Evolutionary conservation across 2,888 invertebrate genomes (phyloP), one percentile per base, ranked within the genome.

Genomic region (Lasioglossum figueresi): DNA sequence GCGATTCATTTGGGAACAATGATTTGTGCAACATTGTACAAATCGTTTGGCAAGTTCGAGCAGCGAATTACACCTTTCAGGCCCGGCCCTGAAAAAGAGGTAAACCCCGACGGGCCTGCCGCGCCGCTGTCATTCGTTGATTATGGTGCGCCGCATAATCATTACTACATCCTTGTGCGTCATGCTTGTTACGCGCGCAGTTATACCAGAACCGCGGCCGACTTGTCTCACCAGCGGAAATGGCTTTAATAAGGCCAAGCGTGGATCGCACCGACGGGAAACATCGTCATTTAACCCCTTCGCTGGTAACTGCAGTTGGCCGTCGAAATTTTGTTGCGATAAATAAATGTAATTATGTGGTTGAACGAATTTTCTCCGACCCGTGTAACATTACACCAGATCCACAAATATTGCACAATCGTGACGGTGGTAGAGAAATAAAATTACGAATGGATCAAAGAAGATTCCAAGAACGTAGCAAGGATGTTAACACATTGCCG

Each of bases 121-220:
- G 52, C 19, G 27, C 34, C 74, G 52, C 79, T 82, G 86, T 82
- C 76, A 80, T 79, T 85, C 82, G 88, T 83, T 89, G 89, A 89
- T 89, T 88, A 84, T 84, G 80, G 89, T 81, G 78, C 59, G 66
- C 83, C 88, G 89, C 88, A 85, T 88, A 89, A 92, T 91, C 90
- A 91, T 92, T 92, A 92, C 87, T 88, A 82, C 88, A 90, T 91
- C 91, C 91, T 91, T 89, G 84, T 82, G 90, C 85, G 90, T 90
- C 89, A 89, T 85, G 88, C 89, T 92, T 86, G 90, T 92, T 91
- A 89, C 88, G 87, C 84, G 88, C 83, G 88, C 87, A 88, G 89
- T 90, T 88, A 90, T 91, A 83, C 88, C 87, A 87, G 59, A 27
- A 79, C 76, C 85, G 87, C 86, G 88, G 81, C 86, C 43, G 89